These are phyloP conservation scores for Amblyraja radiata DNA, from an alignment of 2,797 vertebrate species.

Conservation along the genomic window DNA sequence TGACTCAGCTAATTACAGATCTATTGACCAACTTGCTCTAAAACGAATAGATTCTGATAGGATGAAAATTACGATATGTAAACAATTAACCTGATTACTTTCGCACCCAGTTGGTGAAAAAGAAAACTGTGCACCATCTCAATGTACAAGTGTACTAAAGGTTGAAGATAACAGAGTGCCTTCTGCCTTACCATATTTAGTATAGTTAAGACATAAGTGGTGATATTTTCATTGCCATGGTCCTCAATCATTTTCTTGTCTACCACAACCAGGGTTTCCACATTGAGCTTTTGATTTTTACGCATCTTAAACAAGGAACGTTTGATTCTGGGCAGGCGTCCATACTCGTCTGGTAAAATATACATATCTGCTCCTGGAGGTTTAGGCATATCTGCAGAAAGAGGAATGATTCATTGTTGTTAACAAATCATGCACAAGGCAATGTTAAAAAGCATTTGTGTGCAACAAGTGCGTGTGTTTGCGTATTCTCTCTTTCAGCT, in stretches of 20 bases:
- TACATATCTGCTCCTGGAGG: constrained; percentile 63
- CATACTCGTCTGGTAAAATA: constrained; percentile 72
- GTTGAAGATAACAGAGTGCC: not conserved
- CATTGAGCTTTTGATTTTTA: constrained; percentile 63
- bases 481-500: not conserved
- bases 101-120: not conserved
- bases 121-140: not conserved
- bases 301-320: constrained; percentile 59
- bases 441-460: not conserved
- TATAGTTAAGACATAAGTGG: constrained; percentile 80
- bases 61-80: not conserved
- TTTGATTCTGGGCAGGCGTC: constrained; percentile 54
- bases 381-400: constrained; percentile 70
- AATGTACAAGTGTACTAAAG: not conserved
- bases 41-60: not conserved
- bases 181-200: constrained; percentile 75
- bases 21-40: not conserved
- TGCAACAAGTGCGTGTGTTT: not conserved
- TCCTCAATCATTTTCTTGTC: constrained; percentile 79
- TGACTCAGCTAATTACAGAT: not conserved
- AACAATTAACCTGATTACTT: not conserved
- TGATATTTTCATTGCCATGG: constrained; percentile 81
- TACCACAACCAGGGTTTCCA: constrained; percentile 83
- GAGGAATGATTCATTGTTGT: constrained; percentile 3
- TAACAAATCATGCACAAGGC: constrained; percentile 38